Base-by-base conservation (phyloP, 23 tunicate genomes). In the Oikopleura vanhoeffeni region DNA sequence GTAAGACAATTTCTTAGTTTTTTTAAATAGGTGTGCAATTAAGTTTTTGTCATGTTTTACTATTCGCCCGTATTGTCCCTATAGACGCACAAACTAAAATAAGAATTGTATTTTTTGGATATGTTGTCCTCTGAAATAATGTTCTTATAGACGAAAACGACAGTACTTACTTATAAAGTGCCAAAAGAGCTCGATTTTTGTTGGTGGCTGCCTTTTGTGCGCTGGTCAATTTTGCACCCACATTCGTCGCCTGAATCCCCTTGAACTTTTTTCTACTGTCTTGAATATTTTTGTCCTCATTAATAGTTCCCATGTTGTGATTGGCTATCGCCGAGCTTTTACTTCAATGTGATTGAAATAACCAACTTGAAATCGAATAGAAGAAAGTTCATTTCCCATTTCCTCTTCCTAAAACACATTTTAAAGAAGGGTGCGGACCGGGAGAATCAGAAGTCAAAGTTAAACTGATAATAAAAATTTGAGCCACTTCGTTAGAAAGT, bases 181-280 rank as follows among this genome's bases (percentile, higher is more conserved):
- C 79, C 3, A 71, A 38, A 71, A 71, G 79, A 33, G 79, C 79
- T 71, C 79, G 34, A 71, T 71, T 71, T 30, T 71, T 71, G 36
- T 18, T 71, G 27, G 79, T 30, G 4, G 38, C 79, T 18, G 79
- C 32, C 32, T 38, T 28, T 71, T 71, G 79, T 2, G 79, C 34
- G 34, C 38, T 2, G 32, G 35, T 30, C 4, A 71, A 38, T 30
- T 71, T 71, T 13, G 79, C 79, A 32, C 32, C 79, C 3, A 71
- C 35, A 71, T 71, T 71, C 34, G 79, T 71, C 4, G 79, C 79
- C 35, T 71, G 79, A 30, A 71, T 71, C 27, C 34, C 2, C 35
- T 71, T 71, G 35, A 71, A 71, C 79, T 71, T 71, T 30, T 71
- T 71, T 28, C 79, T 33, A 71, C 34, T 13, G 79, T 71, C 79